phyloP scores from a whole-genome alignment of 2,113 vertebrate genomes.

The Paramormyrops kingsleyae region DNA sequence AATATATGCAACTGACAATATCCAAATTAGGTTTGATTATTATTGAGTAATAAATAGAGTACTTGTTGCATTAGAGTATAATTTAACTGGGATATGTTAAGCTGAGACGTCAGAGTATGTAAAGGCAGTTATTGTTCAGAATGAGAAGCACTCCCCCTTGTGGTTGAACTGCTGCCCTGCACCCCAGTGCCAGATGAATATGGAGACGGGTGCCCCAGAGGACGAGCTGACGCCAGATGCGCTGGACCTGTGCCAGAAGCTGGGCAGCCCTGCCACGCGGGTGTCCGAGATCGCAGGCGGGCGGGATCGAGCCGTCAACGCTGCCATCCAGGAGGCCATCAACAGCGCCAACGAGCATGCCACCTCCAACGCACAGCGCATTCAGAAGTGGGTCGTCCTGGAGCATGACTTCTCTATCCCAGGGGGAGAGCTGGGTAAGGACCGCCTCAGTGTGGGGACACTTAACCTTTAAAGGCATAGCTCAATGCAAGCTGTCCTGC shows the following conservation, averaged over 20 bases:
- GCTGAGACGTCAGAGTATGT: background rate
- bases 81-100: background rate
- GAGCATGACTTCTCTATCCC: conserved; percentile 75
- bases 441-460: background rate
- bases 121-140: background rate
- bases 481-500: background rate
- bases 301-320: conserved; percentile 58
- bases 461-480: background rate
- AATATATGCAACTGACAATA: background rate
- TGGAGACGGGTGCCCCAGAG: conserved; percentile 54
- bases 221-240: conserved; percentile 70
- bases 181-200: conserved; percentile 63
- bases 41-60: background rate
- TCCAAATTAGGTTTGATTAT: background rate
- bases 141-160: background rate
- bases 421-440: conserved; percentile 79
- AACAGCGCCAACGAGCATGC: conserved; percentile 64
- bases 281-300: conserved; percentile 66
- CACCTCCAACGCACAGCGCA: conserved; percentile 70
- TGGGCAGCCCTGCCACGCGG: conserved; percentile 69
- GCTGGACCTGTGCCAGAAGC: conserved; percentile 56
- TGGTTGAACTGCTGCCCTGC: background rate
- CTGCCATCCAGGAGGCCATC: conserved; percentile 76
- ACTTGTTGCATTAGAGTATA: background rate
- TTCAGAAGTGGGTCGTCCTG: conserved; percentile 82